These are phyloP conservation scores for Drosophila stalkeri DNA, from an alignment of 2,888 invertebrate genomes.

Conservation along the genomic window DNA sequence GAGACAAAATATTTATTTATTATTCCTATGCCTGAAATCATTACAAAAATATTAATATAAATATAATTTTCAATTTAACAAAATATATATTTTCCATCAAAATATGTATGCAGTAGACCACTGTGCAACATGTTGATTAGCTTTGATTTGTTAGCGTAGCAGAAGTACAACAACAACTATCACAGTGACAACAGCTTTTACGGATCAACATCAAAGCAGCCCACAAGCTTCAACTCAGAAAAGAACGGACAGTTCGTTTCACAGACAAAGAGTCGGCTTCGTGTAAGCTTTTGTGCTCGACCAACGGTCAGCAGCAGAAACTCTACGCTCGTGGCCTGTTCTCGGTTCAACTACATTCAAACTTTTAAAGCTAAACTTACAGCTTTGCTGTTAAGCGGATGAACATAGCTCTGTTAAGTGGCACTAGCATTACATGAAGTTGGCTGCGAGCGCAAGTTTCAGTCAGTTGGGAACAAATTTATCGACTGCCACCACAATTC, in stretches of 20 bases:
- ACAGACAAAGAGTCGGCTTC: slow-evolving; percentile 40
- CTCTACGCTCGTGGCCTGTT: slow-evolving; percentile 15
- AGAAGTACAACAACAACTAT: slow-evolving; percentile 40
- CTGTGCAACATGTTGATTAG: slow-evolving; percentile 43
- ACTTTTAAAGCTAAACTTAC: background rate
- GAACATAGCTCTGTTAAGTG: slow-evolving; percentile 10
- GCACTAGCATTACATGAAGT: slow-evolving; percentile 13
- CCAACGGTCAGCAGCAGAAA: slow-evolving; percentile 32
- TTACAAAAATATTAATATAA: background rate
- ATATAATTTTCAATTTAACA: background rate
- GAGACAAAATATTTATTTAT: no score
- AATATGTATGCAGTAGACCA: slow-evolving; percentile 8
- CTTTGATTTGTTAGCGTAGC: slow-evolving; percentile 45
- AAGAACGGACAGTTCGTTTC: slow-evolving; percentile 39
- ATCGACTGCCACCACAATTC: slow-evolving; percentile 10
- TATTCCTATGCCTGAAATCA: no score
- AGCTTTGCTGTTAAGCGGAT: slow-evolving; percentile 7
- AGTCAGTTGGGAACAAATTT: slow-evolving; percentile 9
- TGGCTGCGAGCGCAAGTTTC: slow-evolving; percentile 21
- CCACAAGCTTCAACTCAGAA: slow-evolving; percentile 33
- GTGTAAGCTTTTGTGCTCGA: slow-evolving; percentile 40
- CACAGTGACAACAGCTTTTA: slow-evolving; percentile 40
- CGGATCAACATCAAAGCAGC: slow-evolving; percentile 39
- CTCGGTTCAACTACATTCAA: slow-evolving; percentile 30
- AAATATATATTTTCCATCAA: background rate